Evolutionary conservation across 2,113 vertebrate genomes (phyloP), one percentile per base, ranked within the genome.

Genomic region (Hemiscyllium ocellatum): DNA sequence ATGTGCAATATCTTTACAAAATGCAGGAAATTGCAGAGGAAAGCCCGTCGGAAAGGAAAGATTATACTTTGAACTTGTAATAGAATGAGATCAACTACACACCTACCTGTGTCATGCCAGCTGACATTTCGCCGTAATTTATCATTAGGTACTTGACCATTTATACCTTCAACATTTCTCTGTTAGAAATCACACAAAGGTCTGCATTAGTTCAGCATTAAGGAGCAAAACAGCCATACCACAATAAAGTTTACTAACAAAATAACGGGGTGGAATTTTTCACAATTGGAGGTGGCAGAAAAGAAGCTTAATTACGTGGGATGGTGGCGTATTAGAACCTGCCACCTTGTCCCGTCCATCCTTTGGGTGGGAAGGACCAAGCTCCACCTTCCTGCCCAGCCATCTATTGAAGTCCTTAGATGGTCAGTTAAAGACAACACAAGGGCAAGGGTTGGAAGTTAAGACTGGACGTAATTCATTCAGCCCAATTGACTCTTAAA

Each of bases 61-160:
- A 37, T 19, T 66, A 33, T 66, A 19, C 17, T n/a, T 66, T 93
- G 22, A 56, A 93, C n/a, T 68, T 68, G 89, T 93, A 66, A 93
- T 2, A 66, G 19, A 66, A 37, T 37, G 66, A 68, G 42, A 68
- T 93, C 24, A 72, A 33, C 52, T 22, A 72, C 42, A 52, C 22
- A 89, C 97, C 97, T 97, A 99, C 98, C 99, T 96, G 98, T 98
- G 96, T 99, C 98, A 95, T 98, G 98, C 98, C 98, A 98, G 97
- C 98, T 98, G 96, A 98, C 97, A 0, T 97, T 98, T 96, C 97
- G 98, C 96, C 97, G 97, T 0, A 97, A 97, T 97, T 98, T 99
- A 96, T 98, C 98, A 0, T 97, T 97, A 95, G 96, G 85, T 3
- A 98, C 97, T 47, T 97, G 97, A 0, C 97, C 98, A 83, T 98